Evolutionary conservation across 2,888 invertebrate species (phyloP).

Genomic region (Pandemis corylana): DNA sequence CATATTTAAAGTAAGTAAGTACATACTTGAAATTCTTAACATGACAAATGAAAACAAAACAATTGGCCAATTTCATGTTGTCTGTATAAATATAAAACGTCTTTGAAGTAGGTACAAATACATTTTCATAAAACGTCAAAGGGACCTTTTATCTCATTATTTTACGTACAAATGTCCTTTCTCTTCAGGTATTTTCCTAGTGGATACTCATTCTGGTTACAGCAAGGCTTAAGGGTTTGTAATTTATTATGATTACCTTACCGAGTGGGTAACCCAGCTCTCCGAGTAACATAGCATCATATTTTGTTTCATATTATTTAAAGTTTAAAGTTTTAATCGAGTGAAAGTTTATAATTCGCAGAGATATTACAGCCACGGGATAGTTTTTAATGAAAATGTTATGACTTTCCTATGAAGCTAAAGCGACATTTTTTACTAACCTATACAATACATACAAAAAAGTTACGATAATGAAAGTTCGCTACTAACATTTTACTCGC

Average conservation of each 20-base stretch:
- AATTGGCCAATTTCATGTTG: not conserved
- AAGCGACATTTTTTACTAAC: no score
- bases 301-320: slow-evolving; percentile 1
- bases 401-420: no score
- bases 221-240: not conserved
- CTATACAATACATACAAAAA: no score
- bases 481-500: no score
- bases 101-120: not conserved
- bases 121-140: not conserved
- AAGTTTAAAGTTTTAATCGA: not conserved
- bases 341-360: not conserved
- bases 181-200: not conserved
- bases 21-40: not conserved
- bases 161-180: not conserved
- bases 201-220: not conserved
- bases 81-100: not conserved
- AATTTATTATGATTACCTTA: slow-evolving; percentile 18
- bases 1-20: not conserved
- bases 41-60: not conserved
- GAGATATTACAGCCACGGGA: not conserved
- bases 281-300: not conserved
- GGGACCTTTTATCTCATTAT: not conserved
- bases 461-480: no score
- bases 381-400: no score
- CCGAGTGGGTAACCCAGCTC: not conserved